phyloP scores from a whole-genome alignment of 2,113 vertebrate species.

The Orycteropus afer region DNA sequence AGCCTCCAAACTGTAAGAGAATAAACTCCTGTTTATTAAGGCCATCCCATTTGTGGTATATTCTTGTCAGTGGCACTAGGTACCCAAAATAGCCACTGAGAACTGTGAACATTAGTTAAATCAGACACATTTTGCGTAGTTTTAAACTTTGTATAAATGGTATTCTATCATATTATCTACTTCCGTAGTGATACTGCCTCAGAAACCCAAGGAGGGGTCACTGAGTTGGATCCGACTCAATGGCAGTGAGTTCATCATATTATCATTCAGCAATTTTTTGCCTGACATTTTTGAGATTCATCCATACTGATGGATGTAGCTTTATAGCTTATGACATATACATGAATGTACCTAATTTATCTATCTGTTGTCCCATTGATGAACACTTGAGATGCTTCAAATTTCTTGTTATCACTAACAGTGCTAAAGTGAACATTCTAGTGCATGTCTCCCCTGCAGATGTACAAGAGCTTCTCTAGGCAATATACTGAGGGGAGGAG shows the following conservation, averaged over 20 bases:
- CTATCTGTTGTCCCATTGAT: not conserved
- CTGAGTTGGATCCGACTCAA: too few species aligned
- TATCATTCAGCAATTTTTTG: slow-evolving; percentile 19
- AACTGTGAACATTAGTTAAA: too few species aligned
- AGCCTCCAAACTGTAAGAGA: too few species aligned
- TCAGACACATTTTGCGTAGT: not conserved
- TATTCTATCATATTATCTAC: not conserved
- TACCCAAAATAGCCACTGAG: too few species aligned
- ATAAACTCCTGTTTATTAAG: too few species aligned
- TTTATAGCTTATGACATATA: not conserved
- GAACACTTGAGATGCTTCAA: not conserved
- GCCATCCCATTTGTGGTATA: too few species aligned
- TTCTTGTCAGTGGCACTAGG: too few species aligned
- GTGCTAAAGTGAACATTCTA: slow-evolving; percentile 32
- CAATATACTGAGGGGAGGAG: not conserved
- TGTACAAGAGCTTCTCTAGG: slow-evolving; percentile 5
- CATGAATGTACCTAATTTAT: not conserved
- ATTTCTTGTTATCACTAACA: slow-evolving; percentile 47
- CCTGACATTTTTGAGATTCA: not conserved
- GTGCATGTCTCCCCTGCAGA: not conserved
- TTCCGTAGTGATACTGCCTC: too few species aligned
- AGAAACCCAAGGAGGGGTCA: too few species aligned
- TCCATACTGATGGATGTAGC: not conserved
- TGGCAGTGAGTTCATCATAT: not conserved
- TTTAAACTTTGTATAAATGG: slow-evolving; percentile 25